Evolutionary conservation across 2,797 vertebrate genomes (phyloP).

Genomic region (Numenius phaeopus): DNA sequence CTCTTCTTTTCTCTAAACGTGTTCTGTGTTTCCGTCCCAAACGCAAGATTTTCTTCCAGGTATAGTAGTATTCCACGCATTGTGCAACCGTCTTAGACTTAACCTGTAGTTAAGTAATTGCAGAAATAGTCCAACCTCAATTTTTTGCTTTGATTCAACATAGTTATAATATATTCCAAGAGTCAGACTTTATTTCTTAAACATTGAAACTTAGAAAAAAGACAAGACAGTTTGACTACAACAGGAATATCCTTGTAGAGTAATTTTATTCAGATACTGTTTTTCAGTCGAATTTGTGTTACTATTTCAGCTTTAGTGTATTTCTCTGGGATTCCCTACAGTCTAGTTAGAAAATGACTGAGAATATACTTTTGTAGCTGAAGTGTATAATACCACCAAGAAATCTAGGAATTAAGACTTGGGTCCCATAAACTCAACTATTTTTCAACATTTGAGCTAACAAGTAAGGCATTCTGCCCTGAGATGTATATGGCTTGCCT

Average conservation of each 20-base stretch:
- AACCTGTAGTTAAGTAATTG: constrained; percentile 78
- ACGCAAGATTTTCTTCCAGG: constrained; percentile 88
- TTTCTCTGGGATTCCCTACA: background rate
- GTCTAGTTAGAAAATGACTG: background rate
- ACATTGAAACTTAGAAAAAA: background rate
- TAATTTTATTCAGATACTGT: background rate
- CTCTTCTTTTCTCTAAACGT: constrained; percentile 79
- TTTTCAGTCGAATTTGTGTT: background rate
- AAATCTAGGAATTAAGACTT: background rate
- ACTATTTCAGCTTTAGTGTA: background rate
- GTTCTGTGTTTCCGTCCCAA: constrained; percentile 83
- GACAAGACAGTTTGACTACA: background rate
- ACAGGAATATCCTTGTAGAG: background rate
- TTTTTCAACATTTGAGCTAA: background rate
- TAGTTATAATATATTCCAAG: background rate
- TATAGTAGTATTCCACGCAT: constrained; percentile 92
- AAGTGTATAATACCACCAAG: background rate
- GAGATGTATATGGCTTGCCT: background rate
- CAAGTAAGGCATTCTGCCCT: background rate
- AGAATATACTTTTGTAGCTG: background rate
- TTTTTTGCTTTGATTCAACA: background rate
- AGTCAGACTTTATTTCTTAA: background rate
- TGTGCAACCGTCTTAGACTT: constrained; percentile 89
- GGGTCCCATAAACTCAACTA: background rate
- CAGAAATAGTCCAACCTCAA: background rate